Percentiles rank a stretch among this genome's conserved stretches.
phyloP scores from a whole-genome alignment of 2,888 invertebrate species.

The Andrena chrysosceles region DNA sequence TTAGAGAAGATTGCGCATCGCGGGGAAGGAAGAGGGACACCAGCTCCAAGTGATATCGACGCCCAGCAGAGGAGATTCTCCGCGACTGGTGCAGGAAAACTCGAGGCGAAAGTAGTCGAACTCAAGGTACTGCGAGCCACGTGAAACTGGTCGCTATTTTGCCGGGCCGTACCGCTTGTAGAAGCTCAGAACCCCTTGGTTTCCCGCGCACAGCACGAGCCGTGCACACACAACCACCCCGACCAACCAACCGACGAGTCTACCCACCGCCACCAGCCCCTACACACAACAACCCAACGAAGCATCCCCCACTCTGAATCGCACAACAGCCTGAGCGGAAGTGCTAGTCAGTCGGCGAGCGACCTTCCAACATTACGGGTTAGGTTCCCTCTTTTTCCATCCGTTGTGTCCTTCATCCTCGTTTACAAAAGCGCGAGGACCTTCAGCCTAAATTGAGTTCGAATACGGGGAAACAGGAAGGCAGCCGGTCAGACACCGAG shows the following conservation, averaged over 20 bases:
- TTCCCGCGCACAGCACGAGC: slow-evolving; percentile 77
- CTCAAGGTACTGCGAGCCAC: slow-evolving; percentile 71
- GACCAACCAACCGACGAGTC: slow-evolving; percentile 77
- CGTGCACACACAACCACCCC: slow-evolving; percentile 71
- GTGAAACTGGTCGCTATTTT: slow-evolving; percentile 75
- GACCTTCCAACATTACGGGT: slow-evolving; percentile 85
- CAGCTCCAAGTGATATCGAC: slow-evolving; percentile 53
- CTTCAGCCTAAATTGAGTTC: slow-evolving; percentile 43
- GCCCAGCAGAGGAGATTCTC: slow-evolving; percentile 24
- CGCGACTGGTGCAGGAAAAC: slow-evolving; percentile 14
- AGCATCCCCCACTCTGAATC: slow-evolving; percentile 84
- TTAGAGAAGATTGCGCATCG: too few species aligned
- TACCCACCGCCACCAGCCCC: slow-evolving; percentile 81
- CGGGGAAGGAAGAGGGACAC: background rate
- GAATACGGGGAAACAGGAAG: slow-evolving; percentile 17
- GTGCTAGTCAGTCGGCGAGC: slow-evolving; percentile 85
- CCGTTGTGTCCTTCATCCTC: slow-evolving; percentile 76
- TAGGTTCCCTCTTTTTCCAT: slow-evolving; percentile 81
- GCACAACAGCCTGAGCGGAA: slow-evolving; percentile 85
- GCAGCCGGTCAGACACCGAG: slow-evolving; percentile 24
- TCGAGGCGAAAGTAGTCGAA: slow-evolving; percentile 61
- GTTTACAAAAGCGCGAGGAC: slow-evolving; percentile 67
- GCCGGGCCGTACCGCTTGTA: slow-evolving; percentile 69
- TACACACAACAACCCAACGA: slow-evolving; percentile 85
- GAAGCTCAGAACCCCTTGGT: slow-evolving; percentile 70